Evolutionary conservation across 2,113 vertebrate genomes (phyloP).

Genomic region (Vulpes ferrilata): DNA sequence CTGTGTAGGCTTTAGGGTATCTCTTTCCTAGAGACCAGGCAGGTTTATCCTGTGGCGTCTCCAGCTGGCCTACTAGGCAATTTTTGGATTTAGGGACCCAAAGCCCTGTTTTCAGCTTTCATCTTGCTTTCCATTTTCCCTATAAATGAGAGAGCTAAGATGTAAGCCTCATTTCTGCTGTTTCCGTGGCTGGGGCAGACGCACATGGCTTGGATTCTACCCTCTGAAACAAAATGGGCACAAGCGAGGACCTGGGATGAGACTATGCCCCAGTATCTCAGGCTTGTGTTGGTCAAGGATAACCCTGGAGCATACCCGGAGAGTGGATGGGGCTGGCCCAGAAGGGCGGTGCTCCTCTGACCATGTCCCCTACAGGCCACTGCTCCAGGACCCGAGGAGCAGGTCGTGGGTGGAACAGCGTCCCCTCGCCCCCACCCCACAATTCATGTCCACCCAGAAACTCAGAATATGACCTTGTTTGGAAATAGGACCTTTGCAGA

Average conservation of each 20-base stretch:
- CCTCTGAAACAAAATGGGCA: not conserved
- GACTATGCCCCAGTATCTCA: not conserved
- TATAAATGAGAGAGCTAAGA: not conserved
- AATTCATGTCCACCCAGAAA: not conserved
- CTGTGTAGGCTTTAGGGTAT: not conserved
- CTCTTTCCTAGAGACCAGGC: not conserved
- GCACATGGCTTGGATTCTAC: not conserved
- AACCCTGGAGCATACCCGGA: not conserved
- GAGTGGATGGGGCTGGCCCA: not conserved
- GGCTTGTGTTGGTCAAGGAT: not conserved
- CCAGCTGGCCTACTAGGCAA: not conserved
- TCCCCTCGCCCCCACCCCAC: too few relatives aligned
- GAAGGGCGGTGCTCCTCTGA: not conserved
- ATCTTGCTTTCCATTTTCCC: not conserved
- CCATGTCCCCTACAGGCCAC: not conserved
- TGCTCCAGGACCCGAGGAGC: not conserved
- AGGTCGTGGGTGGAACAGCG: not conserved
- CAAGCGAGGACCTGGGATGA: not conserved
- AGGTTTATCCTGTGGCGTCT: not conserved
- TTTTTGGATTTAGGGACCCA: not conserved
- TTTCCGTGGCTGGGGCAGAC: not conserved
- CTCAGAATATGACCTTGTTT: not conserved
- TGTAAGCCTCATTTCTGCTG: not conserved
- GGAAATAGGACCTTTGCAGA: not conserved
- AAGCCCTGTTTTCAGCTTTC: not conserved